Evolutionary conservation across 2,888 invertebrate genomes (phyloP).

Genomic region (Scaptomyza parva): DNA sequence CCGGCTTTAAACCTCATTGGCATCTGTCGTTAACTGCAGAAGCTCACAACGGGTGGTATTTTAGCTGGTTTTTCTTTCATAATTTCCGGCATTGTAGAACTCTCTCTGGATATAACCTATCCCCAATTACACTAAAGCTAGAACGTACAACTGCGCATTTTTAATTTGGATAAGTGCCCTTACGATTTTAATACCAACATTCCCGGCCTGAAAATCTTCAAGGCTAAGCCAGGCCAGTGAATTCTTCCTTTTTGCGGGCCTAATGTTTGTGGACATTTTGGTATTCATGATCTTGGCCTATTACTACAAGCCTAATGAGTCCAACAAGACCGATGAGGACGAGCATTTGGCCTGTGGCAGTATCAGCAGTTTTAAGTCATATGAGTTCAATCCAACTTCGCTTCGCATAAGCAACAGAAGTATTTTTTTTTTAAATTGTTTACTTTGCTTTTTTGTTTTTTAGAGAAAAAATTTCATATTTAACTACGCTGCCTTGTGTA

Average conservation of each 20-base stretch:
- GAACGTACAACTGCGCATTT: constrained; percentile 89
- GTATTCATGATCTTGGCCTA: constrained; percentile 92
- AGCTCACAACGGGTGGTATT: constrained; percentile 94
- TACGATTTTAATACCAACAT: constrained; percentile 72
- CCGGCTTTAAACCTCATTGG: constrained; percentile 90
- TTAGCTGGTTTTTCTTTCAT: constrained; percentile 94
- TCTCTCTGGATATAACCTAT: constrained; percentile 90
- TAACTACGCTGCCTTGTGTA: too few relatives aligned
- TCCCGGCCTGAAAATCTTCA: constrained; percentile 34
- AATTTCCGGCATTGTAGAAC: constrained; percentile 93
- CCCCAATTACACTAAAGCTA: constrained; percentile 87
- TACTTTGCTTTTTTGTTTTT: too few relatives aligned
- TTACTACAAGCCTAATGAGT: constrained; percentile 87
- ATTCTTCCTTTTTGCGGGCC: constrained; percentile 94
- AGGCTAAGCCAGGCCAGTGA: constrained; percentile 89
- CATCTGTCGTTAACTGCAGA: constrained; percentile 91
- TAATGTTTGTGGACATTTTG: constrained; percentile 94
- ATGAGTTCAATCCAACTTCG: constrained; percentile 21
- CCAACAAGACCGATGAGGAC: constrained; percentile 52
- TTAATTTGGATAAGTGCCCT: constrained; percentile 87
- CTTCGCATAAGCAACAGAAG: not conserved
- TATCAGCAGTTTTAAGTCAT: not conserved
- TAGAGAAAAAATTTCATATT: too few relatives aligned
- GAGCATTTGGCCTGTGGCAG: constrained; percentile 55
- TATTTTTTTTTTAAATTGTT: not conserved